phyloP scores from a whole-genome alignment of 2,797 vertebrate genomes.

The Monodelphis domestica region DNA sequence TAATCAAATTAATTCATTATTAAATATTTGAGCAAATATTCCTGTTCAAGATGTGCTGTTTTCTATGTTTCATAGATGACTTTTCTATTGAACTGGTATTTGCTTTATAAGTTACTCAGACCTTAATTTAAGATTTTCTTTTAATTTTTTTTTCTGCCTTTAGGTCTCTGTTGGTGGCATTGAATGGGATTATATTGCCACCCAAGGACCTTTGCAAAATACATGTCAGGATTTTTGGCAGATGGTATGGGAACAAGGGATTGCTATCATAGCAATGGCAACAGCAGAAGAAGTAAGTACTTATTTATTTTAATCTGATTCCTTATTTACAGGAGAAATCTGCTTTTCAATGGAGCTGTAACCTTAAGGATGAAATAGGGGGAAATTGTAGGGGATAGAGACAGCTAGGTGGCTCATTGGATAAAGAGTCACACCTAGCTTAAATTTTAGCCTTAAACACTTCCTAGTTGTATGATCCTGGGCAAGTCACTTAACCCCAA shows the following conservation, averaged over 20 bases:
- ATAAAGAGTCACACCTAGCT: too few relatives aligned
- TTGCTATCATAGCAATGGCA: slow-evolving; percentile 98
- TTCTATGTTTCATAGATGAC: background rate
- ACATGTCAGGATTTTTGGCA: slow-evolving; percentile 99
- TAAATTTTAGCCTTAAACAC: too few relatives aligned
- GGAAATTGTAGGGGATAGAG: background rate
- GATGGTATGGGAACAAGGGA: slow-evolving; percentile 98
- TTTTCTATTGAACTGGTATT: background rate
- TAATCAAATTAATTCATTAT: background rate
- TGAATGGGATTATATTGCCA: slow-evolving; percentile 97
- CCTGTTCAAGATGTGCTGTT: background rate
- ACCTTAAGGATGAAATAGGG: background rate
- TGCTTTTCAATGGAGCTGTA: rapidly evolving
- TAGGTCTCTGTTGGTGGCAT: slow-evolving; percentile 92
- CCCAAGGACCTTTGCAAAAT: slow-evolving; percentile 93
- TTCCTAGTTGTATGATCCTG: too few relatives aligned
- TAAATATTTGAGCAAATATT: background rate
- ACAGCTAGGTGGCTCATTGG: too few relatives aligned
- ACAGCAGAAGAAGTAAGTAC: slow-evolving; percentile 94
- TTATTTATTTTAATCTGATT: background rate
- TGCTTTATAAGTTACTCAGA: background rate
- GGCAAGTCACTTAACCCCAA: too few relatives aligned
- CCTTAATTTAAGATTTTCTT: background rate
- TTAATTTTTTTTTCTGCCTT: slow-evolving; percentile 50
- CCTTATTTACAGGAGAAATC: background rate